A percentile compares a stretch with the other conserved stretches of the same genome.
Evolutionary conservation across 2,888 invertebrate genomes (phyloP).

Genomic region (Serrognathus titanus): DNA sequence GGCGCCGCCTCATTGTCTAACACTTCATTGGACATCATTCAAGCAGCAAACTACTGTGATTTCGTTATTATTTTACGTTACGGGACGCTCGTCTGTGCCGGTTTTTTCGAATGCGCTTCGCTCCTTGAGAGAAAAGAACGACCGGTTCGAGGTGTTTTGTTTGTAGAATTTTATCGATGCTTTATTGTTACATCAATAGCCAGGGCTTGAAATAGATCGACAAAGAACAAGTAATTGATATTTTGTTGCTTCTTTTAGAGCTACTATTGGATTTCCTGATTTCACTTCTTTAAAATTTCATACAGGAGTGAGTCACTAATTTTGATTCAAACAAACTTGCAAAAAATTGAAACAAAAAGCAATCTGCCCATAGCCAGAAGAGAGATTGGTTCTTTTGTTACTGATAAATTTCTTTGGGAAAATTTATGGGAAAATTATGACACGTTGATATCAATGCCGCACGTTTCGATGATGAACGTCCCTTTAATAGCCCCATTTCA

Average conservation of each 20-base stretch:
- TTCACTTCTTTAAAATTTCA: no score
- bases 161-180: not conserved
- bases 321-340: no score
- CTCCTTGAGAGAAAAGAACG: not conserved
- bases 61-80: conserved; percentile 6
- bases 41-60: conserved; percentile 31
- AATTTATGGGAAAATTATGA: conserved; percentile 30
- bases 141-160: not conserved
- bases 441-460: conserved; percentile 37
- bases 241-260: no score
- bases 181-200: no score
- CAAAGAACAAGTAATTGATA: no score
- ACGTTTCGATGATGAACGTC: conserved; percentile 36
- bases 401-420: not conserved
- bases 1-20: conserved; percentile 35
- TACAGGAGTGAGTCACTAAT: no score
- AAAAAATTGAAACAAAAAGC: no score
- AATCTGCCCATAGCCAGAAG: no score
- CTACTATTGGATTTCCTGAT: no score
- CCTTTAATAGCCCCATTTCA: conserved; percentile 38
- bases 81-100: not conserved
- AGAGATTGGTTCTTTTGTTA: no score
- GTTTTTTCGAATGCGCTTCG: not conserved
- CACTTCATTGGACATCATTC: conserved; percentile 37
- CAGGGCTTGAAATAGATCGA: no score